Conservation (phyloP, 2,888 invertebrate genomes). For the Malthinus seriepunctatus region DNA sequence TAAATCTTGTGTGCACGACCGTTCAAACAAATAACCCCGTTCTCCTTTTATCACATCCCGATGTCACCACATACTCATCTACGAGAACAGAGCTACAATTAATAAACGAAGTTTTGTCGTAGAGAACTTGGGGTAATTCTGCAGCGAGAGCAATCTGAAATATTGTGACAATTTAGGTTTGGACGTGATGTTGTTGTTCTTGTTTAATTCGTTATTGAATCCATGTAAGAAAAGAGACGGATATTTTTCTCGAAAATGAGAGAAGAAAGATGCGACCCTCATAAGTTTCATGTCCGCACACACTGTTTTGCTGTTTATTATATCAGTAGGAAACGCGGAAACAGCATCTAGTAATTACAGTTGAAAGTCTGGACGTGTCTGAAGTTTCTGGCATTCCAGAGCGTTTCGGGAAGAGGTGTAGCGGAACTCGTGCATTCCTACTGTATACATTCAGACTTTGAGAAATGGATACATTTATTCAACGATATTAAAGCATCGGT, state of each 20-base stretch:
- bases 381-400: constrained; percentile 50
- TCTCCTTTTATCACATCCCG: constrained; percentile 27
- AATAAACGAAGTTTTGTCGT: constrained; percentile 50
- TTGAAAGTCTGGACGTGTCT: constrained; percentile 52
- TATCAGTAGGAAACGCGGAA: constrained; percentile 46
- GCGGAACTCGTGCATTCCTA: constrained; percentile 45
- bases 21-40: constrained; percentile 26
- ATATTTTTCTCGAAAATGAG: constrained; percentile 24
- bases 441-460: constrained; percentile 40
- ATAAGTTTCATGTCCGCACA: constrained; percentile 37
- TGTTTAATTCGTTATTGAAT: constrained; percentile 13
- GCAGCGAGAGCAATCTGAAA: constrained; percentile 47
- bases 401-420: constrained; percentile 43
- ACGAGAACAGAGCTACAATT: constrained; percentile 46
- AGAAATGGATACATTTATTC: constrained; percentile 52
- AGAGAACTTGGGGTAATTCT: constrained; percentile 45
- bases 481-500: constrained; percentile 47
- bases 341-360: constrained; percentile 49
- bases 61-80: constrained; percentile 39
- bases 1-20: constrained; percentile 18
- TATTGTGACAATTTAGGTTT: constrained; percentile 41
- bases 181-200: constrained; percentile 23
- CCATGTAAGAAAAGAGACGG: constrained; percentile 19
- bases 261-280: constrained; percentile 29
- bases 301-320: constrained; percentile 43